Evolutionary conservation across 2,797 vertebrate species (phyloP), one percentile per base, ranked within the genome.

Genomic region (Semotilus atromaculatus): DNA sequence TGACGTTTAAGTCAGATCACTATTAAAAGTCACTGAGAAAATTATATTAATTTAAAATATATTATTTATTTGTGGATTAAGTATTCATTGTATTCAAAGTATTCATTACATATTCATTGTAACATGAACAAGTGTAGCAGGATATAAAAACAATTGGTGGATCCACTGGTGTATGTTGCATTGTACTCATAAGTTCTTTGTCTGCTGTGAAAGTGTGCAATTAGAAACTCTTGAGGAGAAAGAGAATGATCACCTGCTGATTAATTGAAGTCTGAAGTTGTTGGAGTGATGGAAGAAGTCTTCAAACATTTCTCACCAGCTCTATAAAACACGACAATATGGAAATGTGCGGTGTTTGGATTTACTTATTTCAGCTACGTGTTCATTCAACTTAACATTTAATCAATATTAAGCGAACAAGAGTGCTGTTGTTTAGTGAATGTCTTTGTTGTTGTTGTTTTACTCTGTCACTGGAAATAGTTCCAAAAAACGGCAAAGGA

Each of bases 231-330:
- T 40, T 40, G 74, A 40, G 23, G 36, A 66, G 64, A 67, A 34
- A 62, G 70, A 38, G 43, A 31, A 23, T 3, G 45, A 38, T 67
- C 45, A 55, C 72, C 72, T 83, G 60, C 58, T 67, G 72, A 67
- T 82, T 67, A 75, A 75, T 6, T 66, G 81, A 43, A 38, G 31
- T 76, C 81, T 66, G 23, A 29, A 53, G 58, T 45, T 43, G 58
- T 66, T 82, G 62, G 68, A 13, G 68, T 72, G 68, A 7, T 64
- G 43, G 38, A 73, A 10, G 53, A 7, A 58, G 80, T 26, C 31
- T 40, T 71, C 67, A 71, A 71, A 72, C 67, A 72, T 81, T 68
- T 60, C 36, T 26, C 55, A 5, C 18, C 45, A 40, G 75, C 36
- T 80, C n/a, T 67, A 58, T 40, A 68, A 80, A 67, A 36, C 62